Base-by-base conservation (phyloP, 1,140 invertebrate genomes). In the Leptopilina clavipes region DNA sequence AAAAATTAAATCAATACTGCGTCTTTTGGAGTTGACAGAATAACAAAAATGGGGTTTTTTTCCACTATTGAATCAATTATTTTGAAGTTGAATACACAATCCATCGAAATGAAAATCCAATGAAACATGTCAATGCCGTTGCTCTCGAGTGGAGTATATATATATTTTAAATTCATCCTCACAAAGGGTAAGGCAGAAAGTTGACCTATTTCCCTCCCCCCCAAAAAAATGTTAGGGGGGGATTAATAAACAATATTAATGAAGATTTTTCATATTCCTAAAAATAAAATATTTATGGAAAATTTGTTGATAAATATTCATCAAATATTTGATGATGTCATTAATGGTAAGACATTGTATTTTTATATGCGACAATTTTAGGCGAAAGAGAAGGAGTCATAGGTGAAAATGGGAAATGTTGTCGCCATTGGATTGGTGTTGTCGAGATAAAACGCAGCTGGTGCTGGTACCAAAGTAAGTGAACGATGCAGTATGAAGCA, bases 371-470 rank as follows among this genome's bases (percentile, higher is more conserved):
- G 14, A 22, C 25, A n/a, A 22, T 25, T 65, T 25, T 37, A 65
- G 59, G 22, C 3, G 25, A 22, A 65, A 12, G 22, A 48, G 74
- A 75, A 75, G 52, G 70, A 71, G 71, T 71, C 71, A 70, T 70
- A 74, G 31, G 78, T 75, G 76, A 70, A 76, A 81, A 81, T 56
- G 76, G 70, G 75, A 74, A 75, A 71, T 76, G 72, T 81, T 80
- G 73, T 54, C 65, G 54, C 19, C 59, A 19, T 71, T 37, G 52
- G n/a, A 17, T 31, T 18, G 43, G 71, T 72, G 73, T 77, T 74
- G 73, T 79, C 78, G 81, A 83, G 81, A 83, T 82, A 83, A 85
- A 82, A 79, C 78, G 71, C 81, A 82, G 73, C 82, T 72, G 82
- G 77, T 40, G 76, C 78, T 78, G n/a, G 25, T 31, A 72, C 74